Evolutionary conservation across 2,797 vertebrate species (phyloP), one percentile per base, ranked within the genome.

Genomic region (Cynopterus sphinx): DNA sequence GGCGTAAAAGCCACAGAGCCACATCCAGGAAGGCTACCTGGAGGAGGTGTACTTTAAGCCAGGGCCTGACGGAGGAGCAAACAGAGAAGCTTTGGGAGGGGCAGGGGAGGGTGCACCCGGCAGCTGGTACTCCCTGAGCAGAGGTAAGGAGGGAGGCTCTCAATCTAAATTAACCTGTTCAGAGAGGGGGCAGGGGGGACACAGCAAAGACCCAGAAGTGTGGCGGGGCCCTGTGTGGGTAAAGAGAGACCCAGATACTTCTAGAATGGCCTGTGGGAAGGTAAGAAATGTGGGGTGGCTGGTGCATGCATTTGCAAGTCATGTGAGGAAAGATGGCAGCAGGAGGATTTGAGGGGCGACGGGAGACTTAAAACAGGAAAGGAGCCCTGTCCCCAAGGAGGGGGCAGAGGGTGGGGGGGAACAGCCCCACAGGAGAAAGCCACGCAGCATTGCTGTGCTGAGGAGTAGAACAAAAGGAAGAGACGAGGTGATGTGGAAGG

Each of bases 41-140:
- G 88, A 95, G 57, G 85, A 78, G 94, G 36, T 0, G 3, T 61
- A 16, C 21, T 55, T 57, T 31, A 67, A 70, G 67, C 43, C n/a
- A 68, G 63, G 87, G 57, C 46, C 39, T 12, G 21, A 7, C 28
- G 51, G 12, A 39, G 11, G 36, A 36, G 78, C 31, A 21, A 39
- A 55, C 46, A 13, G 3, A 41, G 31, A 15, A 7, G 49, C 6
- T 24, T 13, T 46, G 43, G 67, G 82, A 61, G 26, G 41, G n/a
- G 33, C 5, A 2, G 5, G 51, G 49, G 77, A 31, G 57, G 46
- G 19, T 6, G 9, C 6, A 3, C 65, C 59, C 1, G 16, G 15
- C 28, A 43, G 19, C 1, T 9, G n/a, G 55, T 21, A 13, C 31
- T 9, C 55, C 17, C 28, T 24, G 71, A 49, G 9, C 43, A 33